phyloP scores from a whole-genome alignment of 2,113 vertebrate genomes.

The Engraulis encrasicolus region DNA sequence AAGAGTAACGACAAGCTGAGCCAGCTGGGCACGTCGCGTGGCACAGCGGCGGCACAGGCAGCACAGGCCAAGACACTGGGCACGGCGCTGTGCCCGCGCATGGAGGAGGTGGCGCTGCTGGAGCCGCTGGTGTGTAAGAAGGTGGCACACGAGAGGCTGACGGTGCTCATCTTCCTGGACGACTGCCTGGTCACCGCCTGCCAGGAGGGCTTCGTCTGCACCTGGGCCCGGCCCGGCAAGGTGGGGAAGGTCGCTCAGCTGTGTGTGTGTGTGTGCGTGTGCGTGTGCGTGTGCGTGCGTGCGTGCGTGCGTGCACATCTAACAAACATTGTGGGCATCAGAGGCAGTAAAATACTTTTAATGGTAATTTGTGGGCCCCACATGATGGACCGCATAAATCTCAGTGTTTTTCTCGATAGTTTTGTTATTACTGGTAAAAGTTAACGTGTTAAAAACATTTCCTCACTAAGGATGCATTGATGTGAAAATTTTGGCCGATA shows the following conservation, averaged over 20 bases:
- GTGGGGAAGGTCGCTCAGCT: slow-evolving; percentile 73
- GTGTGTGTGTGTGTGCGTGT: neutral
- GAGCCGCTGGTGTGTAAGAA: slow-evolving; percentile 94
- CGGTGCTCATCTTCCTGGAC: slow-evolving; percentile 91
- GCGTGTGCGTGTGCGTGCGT: neutral
- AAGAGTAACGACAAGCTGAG: slow-evolving; percentile 85
- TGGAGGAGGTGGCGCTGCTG: slow-evolving; percentile 89
- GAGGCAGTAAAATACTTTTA: too few relatives aligned
- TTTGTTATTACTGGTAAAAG: too few relatives aligned
- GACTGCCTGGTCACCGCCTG: slow-evolving; percentile 93
- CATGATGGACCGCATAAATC: too few relatives aligned
- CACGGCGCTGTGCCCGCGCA: slow-evolving; percentile 87
- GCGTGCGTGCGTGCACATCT: neutral
- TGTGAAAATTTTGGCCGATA: too few relatives aligned
- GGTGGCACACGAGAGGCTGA: slow-evolving; percentile 89
- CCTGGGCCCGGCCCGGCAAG: slow-evolving; percentile 89
- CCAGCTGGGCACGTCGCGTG: slow-evolving; percentile 73
- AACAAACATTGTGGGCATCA: too few relatives aligned
- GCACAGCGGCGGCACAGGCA: slow-evolving; percentile 66
- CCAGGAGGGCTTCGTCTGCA: slow-evolving; percentile 91
- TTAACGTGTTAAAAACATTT: too few relatives aligned
- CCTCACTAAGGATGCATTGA: too few relatives aligned
- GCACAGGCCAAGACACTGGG: slow-evolving; percentile 88
- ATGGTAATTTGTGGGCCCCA: too few relatives aligned
- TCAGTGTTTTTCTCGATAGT: too few relatives aligned